These are phyloP conservation scores for Champsocephalus gunnari DNA, from an alignment of 2,797 vertebrate species.

Conservation along the genomic window DNA sequence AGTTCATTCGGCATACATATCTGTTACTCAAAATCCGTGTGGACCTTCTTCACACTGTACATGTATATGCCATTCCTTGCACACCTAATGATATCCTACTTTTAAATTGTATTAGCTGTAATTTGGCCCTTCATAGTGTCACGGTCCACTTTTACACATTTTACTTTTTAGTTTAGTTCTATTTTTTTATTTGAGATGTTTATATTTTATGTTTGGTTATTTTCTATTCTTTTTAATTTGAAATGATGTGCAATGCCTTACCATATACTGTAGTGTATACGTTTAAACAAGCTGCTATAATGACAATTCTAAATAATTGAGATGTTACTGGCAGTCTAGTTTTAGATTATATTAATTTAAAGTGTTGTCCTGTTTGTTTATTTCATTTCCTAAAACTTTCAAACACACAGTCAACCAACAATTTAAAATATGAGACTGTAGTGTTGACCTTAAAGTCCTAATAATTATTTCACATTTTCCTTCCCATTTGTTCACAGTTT, in stretches of 20 bases:
- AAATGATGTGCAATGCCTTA: not conserved
- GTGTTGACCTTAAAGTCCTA: not conserved
- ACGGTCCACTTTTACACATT: too few species aligned
- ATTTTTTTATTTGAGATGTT: too few species aligned
- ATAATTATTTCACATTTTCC: not conserved
- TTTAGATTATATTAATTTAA: not conserved
- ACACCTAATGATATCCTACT: too few species aligned
- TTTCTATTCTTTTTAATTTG: too few species aligned
- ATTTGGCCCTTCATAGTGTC: too few species aligned
- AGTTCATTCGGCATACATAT: not conserved
- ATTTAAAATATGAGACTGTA: not conserved
- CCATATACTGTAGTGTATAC: too few species aligned
- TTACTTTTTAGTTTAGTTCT: too few species aligned
- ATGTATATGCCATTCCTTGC: too few species aligned
- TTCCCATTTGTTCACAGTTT: not conserved
- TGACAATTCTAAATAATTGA: too few species aligned
- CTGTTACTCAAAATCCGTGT: fast-evolving
- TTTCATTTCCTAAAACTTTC: not conserved
- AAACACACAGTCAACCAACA: not conserved
- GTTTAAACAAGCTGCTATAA: too few species aligned
- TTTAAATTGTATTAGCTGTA: too few species aligned
- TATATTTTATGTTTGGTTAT: too few species aligned
- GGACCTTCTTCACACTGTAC: not conserved
- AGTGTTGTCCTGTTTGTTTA: not conserved
- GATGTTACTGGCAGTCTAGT: not conserved